Percentiles rank a stretch among this genome's conserved stretches.
phyloP scores from a whole-genome alignment of 2,113 vertebrate species.

The Otus sunia region DNA sequence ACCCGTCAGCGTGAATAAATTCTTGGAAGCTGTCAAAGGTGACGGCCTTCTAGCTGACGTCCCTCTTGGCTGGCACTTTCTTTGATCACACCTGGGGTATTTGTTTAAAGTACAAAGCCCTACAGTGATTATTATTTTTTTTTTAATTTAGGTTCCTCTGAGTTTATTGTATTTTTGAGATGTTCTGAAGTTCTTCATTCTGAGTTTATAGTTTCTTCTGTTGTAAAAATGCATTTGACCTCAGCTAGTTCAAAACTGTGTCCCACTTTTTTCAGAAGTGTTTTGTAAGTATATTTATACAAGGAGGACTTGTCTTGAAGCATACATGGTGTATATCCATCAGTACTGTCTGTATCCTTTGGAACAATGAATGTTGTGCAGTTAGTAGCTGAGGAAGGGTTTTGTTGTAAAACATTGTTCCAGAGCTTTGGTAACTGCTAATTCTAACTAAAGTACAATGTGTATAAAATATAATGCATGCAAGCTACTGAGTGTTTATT shows the following conservation, averaged over 20 bases:
- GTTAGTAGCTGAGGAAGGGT: background rate
- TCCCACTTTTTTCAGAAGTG: background rate
- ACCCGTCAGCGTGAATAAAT: too few relatives aligned
- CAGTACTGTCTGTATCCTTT: background rate
- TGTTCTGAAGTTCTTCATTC: background rate
- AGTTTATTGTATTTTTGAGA: background rate
- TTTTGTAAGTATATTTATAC: too few relatives aligned
- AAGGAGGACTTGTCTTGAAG: too few relatives aligned
- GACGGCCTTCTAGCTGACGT: background rate
- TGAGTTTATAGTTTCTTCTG: background rate
- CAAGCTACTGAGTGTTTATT: rapidly evolving
- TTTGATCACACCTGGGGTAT: background rate
- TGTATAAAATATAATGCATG: too few relatives aligned
- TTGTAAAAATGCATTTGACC: background rate
- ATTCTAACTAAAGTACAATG: background rate
- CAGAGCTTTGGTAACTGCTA: background rate
- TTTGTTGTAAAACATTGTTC: background rate
- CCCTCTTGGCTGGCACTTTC: background rate
- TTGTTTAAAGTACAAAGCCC: background rate
- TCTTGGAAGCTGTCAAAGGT: background rate
- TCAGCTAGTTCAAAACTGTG: background rate
- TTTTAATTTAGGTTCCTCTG: background rate
- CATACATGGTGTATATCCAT: background rate
- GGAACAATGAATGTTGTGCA: background rate
- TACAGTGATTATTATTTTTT: background rate